Percentiles rank a stretch among this genome's conserved stretches.
Conservation (phyloP, 2,113 vertebrate genomes). For the Delphinus delphis region DNA sequence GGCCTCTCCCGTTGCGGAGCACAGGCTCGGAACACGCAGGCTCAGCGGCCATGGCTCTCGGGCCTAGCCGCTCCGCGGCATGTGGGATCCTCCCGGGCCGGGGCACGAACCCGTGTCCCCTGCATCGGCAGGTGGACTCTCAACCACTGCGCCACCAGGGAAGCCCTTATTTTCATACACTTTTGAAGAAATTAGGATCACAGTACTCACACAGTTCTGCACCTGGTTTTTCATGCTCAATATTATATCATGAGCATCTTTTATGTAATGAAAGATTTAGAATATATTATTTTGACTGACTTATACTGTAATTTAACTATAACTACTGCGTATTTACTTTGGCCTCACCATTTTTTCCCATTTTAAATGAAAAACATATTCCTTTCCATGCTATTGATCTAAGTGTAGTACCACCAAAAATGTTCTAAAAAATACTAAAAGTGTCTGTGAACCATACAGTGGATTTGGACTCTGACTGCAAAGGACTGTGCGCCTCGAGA, state of each 20-base stretch:
- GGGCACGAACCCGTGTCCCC: too few species aligned
- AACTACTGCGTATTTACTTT: background rate
- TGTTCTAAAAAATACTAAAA: background rate
- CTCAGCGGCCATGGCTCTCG: too few species aligned
- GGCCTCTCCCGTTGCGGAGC: too few species aligned
- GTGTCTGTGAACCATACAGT: background rate
- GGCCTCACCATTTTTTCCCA: background rate
- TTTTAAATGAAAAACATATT: slow-evolving; percentile 40
- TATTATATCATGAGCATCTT: background rate
- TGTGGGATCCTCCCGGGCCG: too few species aligned
- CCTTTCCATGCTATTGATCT: background rate
- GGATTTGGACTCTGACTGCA: slow-evolving; percentile 14
- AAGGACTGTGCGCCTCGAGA: background rate
- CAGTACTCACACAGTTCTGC: background rate
- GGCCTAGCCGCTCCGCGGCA: too few species aligned
- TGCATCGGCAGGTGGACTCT: too few species aligned
- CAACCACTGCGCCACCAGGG: too few species aligned
- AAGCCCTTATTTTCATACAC: background rate
- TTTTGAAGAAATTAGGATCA: background rate
- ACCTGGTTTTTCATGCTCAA: background rate
- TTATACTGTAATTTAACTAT: background rate
- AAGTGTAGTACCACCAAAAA: background rate
- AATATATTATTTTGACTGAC: slow-evolving; percentile 3
- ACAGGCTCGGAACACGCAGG: too few species aligned
- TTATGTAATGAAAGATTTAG: background rate